These are phyloP conservation scores for Euthynnus affinis DNA, from an alignment of 2,797 vertebrate genomes.

Conservation along the genomic window DNA sequence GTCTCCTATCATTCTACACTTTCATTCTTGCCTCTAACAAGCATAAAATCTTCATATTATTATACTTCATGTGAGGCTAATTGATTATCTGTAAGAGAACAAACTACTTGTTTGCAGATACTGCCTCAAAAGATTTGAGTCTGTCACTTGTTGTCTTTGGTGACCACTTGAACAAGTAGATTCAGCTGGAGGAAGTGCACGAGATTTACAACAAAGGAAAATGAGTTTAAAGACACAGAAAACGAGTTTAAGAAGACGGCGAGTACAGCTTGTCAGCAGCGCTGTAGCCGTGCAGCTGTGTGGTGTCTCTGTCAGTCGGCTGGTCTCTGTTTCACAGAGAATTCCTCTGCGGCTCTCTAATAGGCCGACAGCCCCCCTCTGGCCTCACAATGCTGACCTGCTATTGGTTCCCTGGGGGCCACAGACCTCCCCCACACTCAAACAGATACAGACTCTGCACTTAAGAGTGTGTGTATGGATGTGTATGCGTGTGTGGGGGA, in stretches of 20 bases:
- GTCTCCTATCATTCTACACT: neutral
- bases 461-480: constrained; percentile 35
- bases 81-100: constrained; percentile 38
- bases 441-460: constrained; percentile 64
- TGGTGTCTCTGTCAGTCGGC: constrained; percentile 82
- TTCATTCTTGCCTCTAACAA: constrained; percentile 17
- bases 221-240: constrained; percentile 29
- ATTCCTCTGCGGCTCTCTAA: constrained; percentile 80
- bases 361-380: constrained; percentile 60
- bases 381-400: constrained; percentile 55
- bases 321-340: constrained; percentile 81
- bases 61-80: constrained; percentile 5
- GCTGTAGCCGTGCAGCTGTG: constrained; percentile 82
- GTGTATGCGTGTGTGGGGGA: constrained; percentile 23
- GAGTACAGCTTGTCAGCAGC: constrained; percentile 65
- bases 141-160: constrained; percentile 23
- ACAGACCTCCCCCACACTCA: constrained; percentile 73
- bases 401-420: constrained; percentile 75
- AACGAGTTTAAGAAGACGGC: constrained; percentile 22
- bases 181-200: constrained; percentile 31
- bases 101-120: constrained; percentile 28
- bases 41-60: constrained; percentile 21
- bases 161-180: constrained; percentile 27
- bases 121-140: constrained; percentile 9
- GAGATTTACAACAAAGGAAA: constrained; percentile 34